A percentile compares a stretch with the other conserved stretches of the same genome.
Evolutionary conservation across 2,797 vertebrate genomes (phyloP).

Genomic region (Trachurus trachurus): DNA sequence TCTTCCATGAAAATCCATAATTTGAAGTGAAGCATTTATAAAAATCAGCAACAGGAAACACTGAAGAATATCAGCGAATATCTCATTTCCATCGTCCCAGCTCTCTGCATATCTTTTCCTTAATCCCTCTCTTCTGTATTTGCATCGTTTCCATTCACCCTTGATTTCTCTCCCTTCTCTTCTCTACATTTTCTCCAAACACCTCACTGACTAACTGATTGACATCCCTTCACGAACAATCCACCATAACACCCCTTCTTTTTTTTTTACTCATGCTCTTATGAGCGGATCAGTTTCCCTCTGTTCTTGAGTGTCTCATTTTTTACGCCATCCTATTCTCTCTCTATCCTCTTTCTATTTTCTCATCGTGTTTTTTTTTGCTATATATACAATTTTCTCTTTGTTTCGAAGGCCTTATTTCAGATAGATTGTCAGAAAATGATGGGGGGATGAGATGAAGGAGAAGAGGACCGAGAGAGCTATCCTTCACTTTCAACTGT

Average conservation of each 20-base stretch:
- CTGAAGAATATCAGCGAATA: neutral
- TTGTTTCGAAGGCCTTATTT: constrained; percentile 60
- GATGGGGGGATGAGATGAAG: constrained; percentile 26
- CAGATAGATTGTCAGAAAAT: constrained; percentile 54
- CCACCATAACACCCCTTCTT: neutral
- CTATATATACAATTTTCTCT: neutral
- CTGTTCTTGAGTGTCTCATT: constrained; percentile 1
- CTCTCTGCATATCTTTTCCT: neutral
- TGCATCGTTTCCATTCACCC: neutral
- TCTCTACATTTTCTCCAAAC: constrained; percentile 17
- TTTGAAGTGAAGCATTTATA: neutral
- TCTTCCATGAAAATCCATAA: neutral
- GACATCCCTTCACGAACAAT: constrained; percentile 4
- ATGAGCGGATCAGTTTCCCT: constrained; percentile 8
- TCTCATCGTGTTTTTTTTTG: neutral
- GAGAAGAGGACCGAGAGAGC: constrained; percentile 33
- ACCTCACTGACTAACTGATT: constrained; percentile 21
- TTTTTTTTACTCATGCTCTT: neutral
- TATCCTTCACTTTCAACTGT: constrained; percentile 69
- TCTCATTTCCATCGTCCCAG: neutral
- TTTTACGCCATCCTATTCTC: constrained; percentile 5
- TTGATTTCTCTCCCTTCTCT: neutral
- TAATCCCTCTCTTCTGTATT: neutral
- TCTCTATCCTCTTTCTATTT: neutral
- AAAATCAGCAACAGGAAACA: too few relatives aligned